Evolutionary conservation across 2,113 vertebrate genomes (phyloP).

Genomic region (Chaetura pelagica): DNA sequence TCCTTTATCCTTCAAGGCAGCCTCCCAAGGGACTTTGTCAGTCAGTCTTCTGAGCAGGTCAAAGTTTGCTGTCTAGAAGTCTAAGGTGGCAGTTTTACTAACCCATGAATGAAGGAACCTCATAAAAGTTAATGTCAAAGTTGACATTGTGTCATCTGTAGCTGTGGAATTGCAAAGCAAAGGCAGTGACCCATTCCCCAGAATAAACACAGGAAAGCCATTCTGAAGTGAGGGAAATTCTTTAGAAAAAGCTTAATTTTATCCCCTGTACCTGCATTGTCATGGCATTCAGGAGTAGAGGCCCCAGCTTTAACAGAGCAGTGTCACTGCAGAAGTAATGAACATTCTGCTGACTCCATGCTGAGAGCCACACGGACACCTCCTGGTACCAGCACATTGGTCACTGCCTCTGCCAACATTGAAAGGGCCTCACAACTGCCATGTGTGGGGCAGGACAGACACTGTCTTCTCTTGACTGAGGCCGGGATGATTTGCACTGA

Average conservation of each 20-base stretch:
- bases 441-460: rapidly evolving
- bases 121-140: not conserved
- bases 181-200: not conserved
- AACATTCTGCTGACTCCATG: not conserved
- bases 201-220: not conserved
- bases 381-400: not conserved
- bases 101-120: not conserved
- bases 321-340: not conserved
- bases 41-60: no score
- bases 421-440: not conserved
- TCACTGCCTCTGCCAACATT: not conserved
- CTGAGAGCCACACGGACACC: not conserved
- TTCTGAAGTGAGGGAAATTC: not conserved
- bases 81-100: no score
- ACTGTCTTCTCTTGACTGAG: not conserved
- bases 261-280: no score
- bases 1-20: no score
- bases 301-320: not conserved
- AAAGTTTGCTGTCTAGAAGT: no score
- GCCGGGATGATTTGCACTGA: not conserved
- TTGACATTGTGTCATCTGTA: not conserved
- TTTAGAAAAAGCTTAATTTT: not conserved
- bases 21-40: no score
- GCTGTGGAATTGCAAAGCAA: not conserved
- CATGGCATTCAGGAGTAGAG: not conserved